phyloP scores from a whole-genome alignment of 2,797 vertebrate genomes.

The Setipinna tenuifilis region DNA sequence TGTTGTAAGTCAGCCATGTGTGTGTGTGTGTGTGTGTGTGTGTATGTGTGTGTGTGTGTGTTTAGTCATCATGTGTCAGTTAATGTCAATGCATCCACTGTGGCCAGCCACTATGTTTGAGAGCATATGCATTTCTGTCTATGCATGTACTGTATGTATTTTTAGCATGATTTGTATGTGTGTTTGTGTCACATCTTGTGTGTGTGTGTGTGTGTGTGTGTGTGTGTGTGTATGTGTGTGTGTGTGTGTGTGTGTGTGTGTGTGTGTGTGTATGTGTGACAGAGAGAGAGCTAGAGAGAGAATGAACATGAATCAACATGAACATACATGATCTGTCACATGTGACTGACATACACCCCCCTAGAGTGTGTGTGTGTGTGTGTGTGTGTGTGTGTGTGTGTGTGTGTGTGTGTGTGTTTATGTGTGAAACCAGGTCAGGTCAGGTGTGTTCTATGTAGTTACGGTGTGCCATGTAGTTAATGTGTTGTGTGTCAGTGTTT shows the following conservation, averaged over 20 bases:
- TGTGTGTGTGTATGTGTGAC: not conserved
- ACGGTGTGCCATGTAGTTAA: slow-evolving; percentile 16
- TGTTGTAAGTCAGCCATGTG: not conserved
- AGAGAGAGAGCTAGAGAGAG: too few relatives aligned
- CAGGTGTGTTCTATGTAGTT: slow-evolving; percentile 39
- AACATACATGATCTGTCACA: too few relatives aligned
- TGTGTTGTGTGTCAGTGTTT: not conserved
- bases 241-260: slow-evolving; percentile 12
- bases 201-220: not conserved
- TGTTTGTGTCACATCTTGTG: not conserved
- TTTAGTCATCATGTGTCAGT: slow-evolving; percentile 5
- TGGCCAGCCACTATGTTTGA: not conserved
- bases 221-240: slow-evolving; percentile 19
- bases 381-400: not conserved
- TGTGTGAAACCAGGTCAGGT: not conserved
- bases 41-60: not conserved
- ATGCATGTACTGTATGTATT: not conserved
- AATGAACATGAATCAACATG: too few relatives aligned
- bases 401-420: not conserved
- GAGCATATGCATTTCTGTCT: not conserved
- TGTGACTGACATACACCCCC: too few relatives aligned
- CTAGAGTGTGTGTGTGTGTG: not conserved
- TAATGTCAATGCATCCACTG: not conserved
- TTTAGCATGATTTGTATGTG: not conserved
- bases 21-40: slow-evolving; percentile 7